phyloP scores from a whole-genome alignment of 2,113 vertebrate genomes.

The Leucoraja erinaceus region DNA sequence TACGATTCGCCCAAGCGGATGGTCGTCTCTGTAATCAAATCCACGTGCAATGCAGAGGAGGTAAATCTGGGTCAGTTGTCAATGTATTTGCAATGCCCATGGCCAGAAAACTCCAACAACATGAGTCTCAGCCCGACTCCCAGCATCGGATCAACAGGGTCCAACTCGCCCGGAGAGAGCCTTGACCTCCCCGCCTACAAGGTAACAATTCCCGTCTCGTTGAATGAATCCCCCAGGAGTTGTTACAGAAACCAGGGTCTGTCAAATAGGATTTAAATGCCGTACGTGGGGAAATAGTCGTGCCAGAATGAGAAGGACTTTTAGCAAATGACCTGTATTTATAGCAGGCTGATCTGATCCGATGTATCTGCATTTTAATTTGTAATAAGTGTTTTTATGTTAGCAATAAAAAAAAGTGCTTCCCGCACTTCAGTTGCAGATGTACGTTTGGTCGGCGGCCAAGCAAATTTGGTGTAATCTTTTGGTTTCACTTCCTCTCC shows the following conservation, averaged over 20 bases:
- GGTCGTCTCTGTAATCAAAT: slow-evolving; percentile 18
- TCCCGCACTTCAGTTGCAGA: not conserved
- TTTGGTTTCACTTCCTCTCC: not conserved
- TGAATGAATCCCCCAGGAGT: not conserved
- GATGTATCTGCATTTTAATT: not conserved
- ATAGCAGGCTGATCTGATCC: not conserved
- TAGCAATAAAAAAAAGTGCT: not conserved
- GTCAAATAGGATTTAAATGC: not conserved
- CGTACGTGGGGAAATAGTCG: not conserved
- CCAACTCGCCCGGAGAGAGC: not conserved
- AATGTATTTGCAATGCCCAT: not conserved
- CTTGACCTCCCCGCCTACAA: slow-evolving; percentile 4
- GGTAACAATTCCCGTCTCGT: not conserved
- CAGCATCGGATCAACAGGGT: slow-evolving; percentile 14
- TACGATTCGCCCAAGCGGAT: not conserved
- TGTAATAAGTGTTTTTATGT: not conserved
- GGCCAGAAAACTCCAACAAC: not conserved
- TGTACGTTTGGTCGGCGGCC: not conserved
- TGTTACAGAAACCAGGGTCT: not conserved
- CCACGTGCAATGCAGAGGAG: not conserved
- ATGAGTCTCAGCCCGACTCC: slow-evolving; percentile 2
- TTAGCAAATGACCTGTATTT: not conserved
- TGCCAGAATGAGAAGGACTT: not conserved
- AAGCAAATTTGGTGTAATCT: not conserved
- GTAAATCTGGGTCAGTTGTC: not conserved